Evolutionary conservation across 2,888 invertebrate genomes (phyloP).

Genomic region (Pegoplata infirma): DNA sequence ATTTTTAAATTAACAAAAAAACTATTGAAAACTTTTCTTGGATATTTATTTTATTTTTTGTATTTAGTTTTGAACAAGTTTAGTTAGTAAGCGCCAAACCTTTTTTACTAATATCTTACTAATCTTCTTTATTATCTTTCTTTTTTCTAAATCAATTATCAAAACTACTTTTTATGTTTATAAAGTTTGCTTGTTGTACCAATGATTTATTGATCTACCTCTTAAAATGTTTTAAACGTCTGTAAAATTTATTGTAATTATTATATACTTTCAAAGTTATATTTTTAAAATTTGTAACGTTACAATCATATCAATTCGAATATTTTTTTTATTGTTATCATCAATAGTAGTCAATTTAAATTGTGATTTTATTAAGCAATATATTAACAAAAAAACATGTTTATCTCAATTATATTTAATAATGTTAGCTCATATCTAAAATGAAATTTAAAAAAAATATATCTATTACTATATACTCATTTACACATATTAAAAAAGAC

Average conservation of each 20-base stretch:
- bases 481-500: not conserved
- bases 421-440: not conserved
- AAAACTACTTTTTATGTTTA: no score
- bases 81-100: no score
- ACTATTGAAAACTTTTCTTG: no score
- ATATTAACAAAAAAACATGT: not conserved
- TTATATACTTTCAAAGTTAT: not conserved
- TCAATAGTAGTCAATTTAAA: not conserved
- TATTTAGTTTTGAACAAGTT: no score
- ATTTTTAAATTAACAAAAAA: no score
- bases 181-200: not conserved
- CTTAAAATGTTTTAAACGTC: not conserved
- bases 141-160: no score
- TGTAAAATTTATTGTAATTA: not conserved
- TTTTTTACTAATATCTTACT: no score
- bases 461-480: not conserved
- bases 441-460: not conserved
- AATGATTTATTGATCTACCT: conserved; percentile 2
- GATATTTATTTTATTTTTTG: no score
- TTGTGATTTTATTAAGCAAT: conserved; percentile 21
- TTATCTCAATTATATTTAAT: not conserved
- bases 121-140: no score
- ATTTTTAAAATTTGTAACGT: not conserved
- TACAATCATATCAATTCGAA: conserved; percentile 2
- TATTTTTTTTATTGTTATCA: not conserved